A percentile compares a stretch with the other conserved stretches of the same genome.
Conservation (phyloP, 2,113 vertebrate genomes). For the human region DNA sequence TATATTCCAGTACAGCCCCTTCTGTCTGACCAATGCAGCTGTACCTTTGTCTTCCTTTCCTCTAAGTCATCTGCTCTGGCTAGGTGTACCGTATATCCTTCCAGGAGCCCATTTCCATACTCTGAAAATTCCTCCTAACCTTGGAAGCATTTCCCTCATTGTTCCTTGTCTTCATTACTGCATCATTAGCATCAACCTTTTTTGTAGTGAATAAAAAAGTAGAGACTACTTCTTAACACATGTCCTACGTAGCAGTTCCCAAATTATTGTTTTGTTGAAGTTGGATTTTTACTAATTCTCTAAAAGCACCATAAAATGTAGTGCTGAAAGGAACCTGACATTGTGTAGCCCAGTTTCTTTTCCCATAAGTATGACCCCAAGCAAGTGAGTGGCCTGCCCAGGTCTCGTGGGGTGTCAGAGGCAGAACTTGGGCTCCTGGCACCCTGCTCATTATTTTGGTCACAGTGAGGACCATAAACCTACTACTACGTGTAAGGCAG, state of each 20-base stretch:
- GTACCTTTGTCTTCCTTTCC: neutral
- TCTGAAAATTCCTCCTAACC: neutral
- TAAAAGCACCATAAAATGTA: constrained; percentile 12
- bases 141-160: neutral
- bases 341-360: neutral
- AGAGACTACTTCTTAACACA: neutral
- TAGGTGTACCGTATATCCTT: neutral
- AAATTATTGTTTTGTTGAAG: neutral
- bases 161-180: neutral
- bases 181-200: neutral
- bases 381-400: neutral
- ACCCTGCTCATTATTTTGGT: neutral
- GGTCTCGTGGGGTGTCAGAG: neutral
- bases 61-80: neutral
- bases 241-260: neutral
- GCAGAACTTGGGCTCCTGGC: neutral
- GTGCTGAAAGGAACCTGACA: neutral
- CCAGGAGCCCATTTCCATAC: neutral
- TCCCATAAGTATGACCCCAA: neutral
- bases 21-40: neutral
- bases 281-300: neutral
- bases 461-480: neutral
- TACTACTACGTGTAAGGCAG: neutral
- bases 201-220: neutral
- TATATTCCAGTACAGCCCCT: neutral